phyloP scores from a whole-genome alignment of 2,113 vertebrate genomes.

The Percopsis transmontana region DNA sequence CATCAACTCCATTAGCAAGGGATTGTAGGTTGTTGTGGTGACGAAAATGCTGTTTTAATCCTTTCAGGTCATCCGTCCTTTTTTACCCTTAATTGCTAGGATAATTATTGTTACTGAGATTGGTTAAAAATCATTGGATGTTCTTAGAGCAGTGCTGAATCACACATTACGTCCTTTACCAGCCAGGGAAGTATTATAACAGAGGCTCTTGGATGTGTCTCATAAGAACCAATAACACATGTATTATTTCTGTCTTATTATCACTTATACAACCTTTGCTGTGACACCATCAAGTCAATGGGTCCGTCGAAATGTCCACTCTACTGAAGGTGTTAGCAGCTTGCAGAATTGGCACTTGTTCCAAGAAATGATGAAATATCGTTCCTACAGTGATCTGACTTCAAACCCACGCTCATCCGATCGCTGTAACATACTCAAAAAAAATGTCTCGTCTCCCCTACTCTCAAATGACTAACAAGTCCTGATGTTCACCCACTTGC shows the following conservation, averaged over 20 bases:
- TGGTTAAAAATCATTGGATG: no score
- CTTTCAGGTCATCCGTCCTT: no score
- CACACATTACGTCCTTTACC: no score
- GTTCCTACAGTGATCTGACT: constrained; percentile 19
- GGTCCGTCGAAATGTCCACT: constrained; percentile 5
- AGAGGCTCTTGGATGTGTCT: background rate
- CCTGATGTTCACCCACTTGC: constrained; percentile 46
- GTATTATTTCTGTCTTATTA: background rate
- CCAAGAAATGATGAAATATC: background rate
- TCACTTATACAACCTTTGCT: constrained; percentile 5
- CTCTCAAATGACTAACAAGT: constrained; percentile 34
- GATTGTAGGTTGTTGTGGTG: no score
- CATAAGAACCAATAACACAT: background rate
- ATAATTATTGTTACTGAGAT: no score
- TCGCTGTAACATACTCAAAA: constrained; percentile 24
- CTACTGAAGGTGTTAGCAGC: background rate
- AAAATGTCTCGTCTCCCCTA: constrained; percentile 28
- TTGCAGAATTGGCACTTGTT: constrained; percentile 23
- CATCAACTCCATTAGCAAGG: no score
- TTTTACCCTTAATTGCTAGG: no score
- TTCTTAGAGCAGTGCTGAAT: no score
- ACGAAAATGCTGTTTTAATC: no score
- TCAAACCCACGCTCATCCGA: constrained; percentile 30
- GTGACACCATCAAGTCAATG: constrained; percentile 5
- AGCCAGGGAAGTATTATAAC: background rate